These are phyloP conservation scores for Campoletis sonorensis DNA, from an alignment of 1,140 invertebrate species.

Conservation along the genomic window DNA sequence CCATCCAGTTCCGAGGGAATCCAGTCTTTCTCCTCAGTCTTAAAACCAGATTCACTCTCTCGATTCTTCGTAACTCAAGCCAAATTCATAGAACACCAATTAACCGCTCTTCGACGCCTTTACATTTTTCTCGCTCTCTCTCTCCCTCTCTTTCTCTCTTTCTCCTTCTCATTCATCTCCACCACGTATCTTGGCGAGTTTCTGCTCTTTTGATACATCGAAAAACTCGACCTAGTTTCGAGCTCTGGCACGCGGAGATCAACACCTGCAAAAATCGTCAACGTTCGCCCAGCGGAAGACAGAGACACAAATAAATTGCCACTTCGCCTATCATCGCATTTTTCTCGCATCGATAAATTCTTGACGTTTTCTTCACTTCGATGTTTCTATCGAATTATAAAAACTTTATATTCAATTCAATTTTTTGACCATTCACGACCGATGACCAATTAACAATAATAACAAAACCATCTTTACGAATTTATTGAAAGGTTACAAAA, in stretches of 20 bases:
- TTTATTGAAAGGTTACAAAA: too few species aligned
- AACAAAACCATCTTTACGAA: too few species aligned
- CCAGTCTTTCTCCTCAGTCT: constrained; percentile 44
- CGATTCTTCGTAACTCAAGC: constrained; percentile 72
- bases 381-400: not conserved
- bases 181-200: constrained; percentile 31
- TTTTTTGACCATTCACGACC: too few species aligned
- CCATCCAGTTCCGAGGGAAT: constrained; percentile 42
- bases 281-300: constrained; percentile 1
- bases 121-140: too few species aligned
- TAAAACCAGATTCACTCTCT: constrained; percentile 51
- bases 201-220: constrained; percentile 51
- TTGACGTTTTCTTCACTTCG: not conserved
- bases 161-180: constrained; percentile 49
- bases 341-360: constrained; percentile 28
- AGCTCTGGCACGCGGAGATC: constrained; percentile 49
- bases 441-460: too few species aligned
- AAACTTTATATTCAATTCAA: too few species aligned
- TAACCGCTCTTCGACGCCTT: constrained; percentile 65
- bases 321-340: constrained; percentile 31
- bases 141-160: constrained; percentile 22
- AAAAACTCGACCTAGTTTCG: constrained; percentile 63
- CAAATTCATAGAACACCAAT: constrained; percentile 77
- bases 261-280: constrained; percentile 37
- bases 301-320: not conserved